Percentiles rank a stretch among this genome's conserved stretches.
These are phyloP conservation scores for Unio pictorum DNA, from an alignment of 2,888 invertebrate species.

Conservation along the genomic window DNA sequence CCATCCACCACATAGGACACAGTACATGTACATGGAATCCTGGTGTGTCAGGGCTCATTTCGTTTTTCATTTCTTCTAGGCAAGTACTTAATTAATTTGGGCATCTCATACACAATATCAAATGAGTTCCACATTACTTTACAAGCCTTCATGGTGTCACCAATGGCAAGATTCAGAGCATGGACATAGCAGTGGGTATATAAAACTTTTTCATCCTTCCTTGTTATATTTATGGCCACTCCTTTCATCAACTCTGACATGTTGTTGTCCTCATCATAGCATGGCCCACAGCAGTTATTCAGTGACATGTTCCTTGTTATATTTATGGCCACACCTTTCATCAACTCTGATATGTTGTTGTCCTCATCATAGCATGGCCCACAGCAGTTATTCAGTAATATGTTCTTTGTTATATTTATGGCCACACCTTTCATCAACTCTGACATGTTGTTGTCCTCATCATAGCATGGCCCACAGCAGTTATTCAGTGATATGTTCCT, in stretches of 20 bases:
- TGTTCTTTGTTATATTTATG: constrained; percentile 7
- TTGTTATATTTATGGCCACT: constrained; percentile 20
- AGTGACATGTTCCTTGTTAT: constrained; percentile 14
- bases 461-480: constrained; percentile 36
- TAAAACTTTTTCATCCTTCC: constrained; percentile 19
- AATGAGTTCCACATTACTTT: constrained; percentile 14
- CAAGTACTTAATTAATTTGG: background rate
- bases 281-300: constrained; percentile 31
- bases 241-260: constrained; percentile 33
- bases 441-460: constrained; percentile 34
- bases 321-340: constrained; percentile 16
- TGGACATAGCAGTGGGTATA: constrained; percentile 37
- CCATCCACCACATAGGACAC: too few relatives aligned
- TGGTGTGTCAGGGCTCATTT: too few relatives aligned
- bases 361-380: too few relatives aligned
- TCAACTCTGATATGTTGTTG: constrained; percentile 27
- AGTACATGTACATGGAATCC: too few relatives aligned
- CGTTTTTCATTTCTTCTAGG: too few relatives aligned
- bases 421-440: constrained; percentile 30
- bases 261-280: constrained; percentile 34
- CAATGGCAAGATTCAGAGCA: constrained; percentile 25
- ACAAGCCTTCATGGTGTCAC: constrained; percentile 18
- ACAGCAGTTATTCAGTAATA: too few relatives aligned
- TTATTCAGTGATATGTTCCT: constrained; percentile 21
- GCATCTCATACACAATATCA: constrained; percentile 5